Conservation (phyloP, 2,797 vertebrate genomes). For the Nannoperca australis region DNA sequence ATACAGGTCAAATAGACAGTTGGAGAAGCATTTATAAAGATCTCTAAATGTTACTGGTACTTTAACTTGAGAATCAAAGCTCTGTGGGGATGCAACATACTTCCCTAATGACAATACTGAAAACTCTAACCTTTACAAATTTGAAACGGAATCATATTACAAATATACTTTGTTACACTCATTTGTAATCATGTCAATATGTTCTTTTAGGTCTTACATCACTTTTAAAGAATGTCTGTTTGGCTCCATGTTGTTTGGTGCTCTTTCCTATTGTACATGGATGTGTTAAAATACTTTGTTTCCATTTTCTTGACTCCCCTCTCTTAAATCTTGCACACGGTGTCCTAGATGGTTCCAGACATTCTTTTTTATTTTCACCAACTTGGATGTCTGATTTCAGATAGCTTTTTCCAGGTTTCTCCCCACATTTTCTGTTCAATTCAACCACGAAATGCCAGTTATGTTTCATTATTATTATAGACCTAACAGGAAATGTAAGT, state of each 20-base stretch:
- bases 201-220: not conserved
- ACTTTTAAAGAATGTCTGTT: not conserved
- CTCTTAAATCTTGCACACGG: not conserved
- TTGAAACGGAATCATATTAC: not conserved
- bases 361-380: not conserved
- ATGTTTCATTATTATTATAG: not conserved
- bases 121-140: conserved; percentile 11
- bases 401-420: not conserved
- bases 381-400: not conserved
- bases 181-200: not conserved
- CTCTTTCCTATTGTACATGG: not conserved
- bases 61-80: conserved; percentile 28
- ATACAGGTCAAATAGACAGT: not conserved
- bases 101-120: conserved; percentile 18
- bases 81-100: conserved; percentile 26
- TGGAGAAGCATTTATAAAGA: conserved; percentile 9
- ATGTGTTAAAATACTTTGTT: not conserved
- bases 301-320: not conserved
- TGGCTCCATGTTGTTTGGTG: not conserved
- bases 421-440: not conserved
- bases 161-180: not conserved
- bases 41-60: conserved; percentile 29
- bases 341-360: not conserved
- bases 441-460: not conserved
- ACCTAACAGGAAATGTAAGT: not conserved